These are phyloP conservation scores for Perognathus longimembris DNA, from an alignment of 2,113 vertebrate genomes.

Conservation along the genomic window DNA sequence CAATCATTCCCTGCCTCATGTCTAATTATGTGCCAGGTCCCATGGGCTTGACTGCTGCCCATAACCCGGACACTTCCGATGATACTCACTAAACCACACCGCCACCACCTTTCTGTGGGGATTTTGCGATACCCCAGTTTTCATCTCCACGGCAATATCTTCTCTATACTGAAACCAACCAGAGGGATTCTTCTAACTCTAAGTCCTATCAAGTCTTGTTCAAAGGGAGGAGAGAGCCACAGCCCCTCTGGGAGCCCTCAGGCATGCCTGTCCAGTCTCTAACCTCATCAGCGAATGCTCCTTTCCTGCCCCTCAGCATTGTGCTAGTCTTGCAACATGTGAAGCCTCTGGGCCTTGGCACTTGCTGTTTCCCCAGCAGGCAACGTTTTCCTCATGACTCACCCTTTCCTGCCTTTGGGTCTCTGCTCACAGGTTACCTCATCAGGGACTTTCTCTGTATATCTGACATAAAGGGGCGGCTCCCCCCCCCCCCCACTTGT, in stretches of 20 bases:
- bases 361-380: too few relatives aligned
- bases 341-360: not conserved
- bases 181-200: not conserved
- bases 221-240: too few relatives aligned
- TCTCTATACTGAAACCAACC: not conserved
- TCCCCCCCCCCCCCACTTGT: too few relatives aligned
- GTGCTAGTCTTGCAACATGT: not conserved
- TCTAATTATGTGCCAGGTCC: not conserved
- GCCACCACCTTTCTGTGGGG: not conserved
- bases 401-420: not conserved
- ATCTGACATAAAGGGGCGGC: not conserved
- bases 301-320: not conserved
- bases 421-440: not conserved
- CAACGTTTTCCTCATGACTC: not conserved
- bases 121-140: not conserved
- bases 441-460: not conserved
- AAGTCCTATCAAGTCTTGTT: not conserved
- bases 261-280: not conserved
- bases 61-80: not conserved
- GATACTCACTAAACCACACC: not conserved
- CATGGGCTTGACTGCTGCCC: not conserved
- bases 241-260: not conserved
- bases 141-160: not conserved
- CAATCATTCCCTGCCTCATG: too few relatives aligned
- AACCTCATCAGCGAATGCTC: not conserved